phyloP scores from a whole-genome alignment of 2,888 invertebrate genomes.

The Maniola hyperantus region DNA sequence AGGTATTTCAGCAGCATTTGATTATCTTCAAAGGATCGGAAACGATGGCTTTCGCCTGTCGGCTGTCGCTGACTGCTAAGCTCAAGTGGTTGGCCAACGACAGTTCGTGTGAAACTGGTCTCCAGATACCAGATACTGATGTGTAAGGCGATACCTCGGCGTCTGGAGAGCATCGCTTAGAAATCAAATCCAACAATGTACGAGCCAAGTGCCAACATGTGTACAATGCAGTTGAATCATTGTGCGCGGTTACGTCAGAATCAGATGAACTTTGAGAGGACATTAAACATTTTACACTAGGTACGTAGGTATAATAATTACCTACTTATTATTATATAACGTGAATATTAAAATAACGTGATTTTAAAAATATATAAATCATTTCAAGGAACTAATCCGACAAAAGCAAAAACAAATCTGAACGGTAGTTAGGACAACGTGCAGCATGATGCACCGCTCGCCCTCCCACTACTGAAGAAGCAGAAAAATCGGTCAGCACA shows the following conservation, averaged over 20 bases:
- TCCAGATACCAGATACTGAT: conserved; percentile 49
- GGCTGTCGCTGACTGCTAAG: conserved; percentile 28
- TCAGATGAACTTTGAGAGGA: conserved; percentile 39
- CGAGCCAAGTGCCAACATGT: conserved; percentile 63
- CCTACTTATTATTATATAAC: too few species aligned
- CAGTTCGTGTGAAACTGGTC: conserved; percentile 70
- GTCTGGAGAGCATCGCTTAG: conserved; percentile 72
- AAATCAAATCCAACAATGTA: conserved; percentile 63
- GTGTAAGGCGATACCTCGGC: conserved; percentile 71
- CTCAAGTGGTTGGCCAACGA: conserved; percentile 44
- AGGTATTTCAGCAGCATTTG: too few species aligned
- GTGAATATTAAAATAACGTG: too few species aligned
- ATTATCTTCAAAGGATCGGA: conserved; percentile 18
- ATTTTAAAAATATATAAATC: too few species aligned
- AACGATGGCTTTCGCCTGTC: conserved; percentile 30
- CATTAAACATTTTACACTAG: conserved; percentile 33
- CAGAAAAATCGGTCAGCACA: too few species aligned
- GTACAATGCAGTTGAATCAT: conserved; percentile 62
- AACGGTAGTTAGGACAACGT: too few species aligned
- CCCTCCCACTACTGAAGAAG: too few species aligned
- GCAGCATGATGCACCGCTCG: too few species aligned
- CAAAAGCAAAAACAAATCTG: too few species aligned
- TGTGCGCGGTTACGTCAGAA: conserved; percentile 42
- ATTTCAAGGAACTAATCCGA: too few species aligned
- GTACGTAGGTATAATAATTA: neutral